Base-by-base conservation (phyloP, 2,113 vertebrate genomes). In the Peromyscus polionotus region DNA sequence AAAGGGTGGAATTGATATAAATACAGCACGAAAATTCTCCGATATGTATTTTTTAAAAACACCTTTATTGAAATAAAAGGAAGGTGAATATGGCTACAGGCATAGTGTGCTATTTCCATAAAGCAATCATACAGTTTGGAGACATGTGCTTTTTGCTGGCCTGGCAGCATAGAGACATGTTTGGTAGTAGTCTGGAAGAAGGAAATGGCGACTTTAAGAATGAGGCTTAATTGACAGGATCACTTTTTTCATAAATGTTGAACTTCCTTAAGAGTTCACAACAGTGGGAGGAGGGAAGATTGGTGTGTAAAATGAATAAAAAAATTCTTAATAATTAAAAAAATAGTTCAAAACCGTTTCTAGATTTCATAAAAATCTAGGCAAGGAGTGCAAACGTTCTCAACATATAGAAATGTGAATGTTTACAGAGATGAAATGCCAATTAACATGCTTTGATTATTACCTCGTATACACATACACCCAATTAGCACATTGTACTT, bases 211-310 rank as follows among this genome's bases (percentile, higher is more conserved):
- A 24, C 2, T 72, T 92, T 81, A 42, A 19, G 20, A 11, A 85
- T 54, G 48, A 84, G 22, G 4, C 9, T 96, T 79, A 88, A 67
- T 91, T 67, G 83, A 31, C 39, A 13, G 33, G n/a, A 4, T 24
- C 1, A 36, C 10, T 92, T 70, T 70, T 39, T 48, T 39, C 54
- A 48, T 94, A 54, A 83, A 54, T 61, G 20, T 75, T 87, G 22
- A 28, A 84, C 59, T 91, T 93, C n/a, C 57, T 96, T 85, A 48
- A 73, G 61, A 39, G 54, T 89, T 94, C 11, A 72, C 39, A 73
- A 72, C 14, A 61, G 28, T 3, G 10, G 51, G 51, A 51, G 51
- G 51, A 51, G 51, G 51, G 51, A 51, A 51, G 9, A 51, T 51
- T 51, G 51, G 51, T 51, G 9, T 11, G 1, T 51, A 51, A 51